Evolutionary conservation across 2,797 vertebrate species (phyloP).

Genomic region (Vespertilio murinus): DNA sequence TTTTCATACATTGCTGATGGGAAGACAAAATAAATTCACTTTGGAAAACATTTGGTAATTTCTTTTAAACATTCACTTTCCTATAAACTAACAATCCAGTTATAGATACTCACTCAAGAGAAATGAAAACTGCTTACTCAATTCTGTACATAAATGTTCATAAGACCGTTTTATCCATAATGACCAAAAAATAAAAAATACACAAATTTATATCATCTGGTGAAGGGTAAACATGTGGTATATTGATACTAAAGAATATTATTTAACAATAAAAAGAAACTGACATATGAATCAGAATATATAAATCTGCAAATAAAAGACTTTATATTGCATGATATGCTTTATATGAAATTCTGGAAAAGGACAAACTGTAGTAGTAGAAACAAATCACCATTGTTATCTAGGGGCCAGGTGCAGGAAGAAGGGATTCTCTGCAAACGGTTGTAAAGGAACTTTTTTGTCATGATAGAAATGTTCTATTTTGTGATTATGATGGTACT

Average conservation of each 20-base stretch:
- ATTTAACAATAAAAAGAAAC: neutral
- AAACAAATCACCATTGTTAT: neutral
- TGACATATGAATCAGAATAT: neutral
- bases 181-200: neutral
- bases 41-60: neutral
- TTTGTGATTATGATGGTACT: neutral
- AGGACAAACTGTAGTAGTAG: neutral
- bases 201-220: neutral
- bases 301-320: conserved; percentile 12
- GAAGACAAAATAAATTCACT: neutral
- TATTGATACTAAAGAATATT: neutral
- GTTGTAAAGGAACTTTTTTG: neutral
- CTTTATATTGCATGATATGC: neutral
- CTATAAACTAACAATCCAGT: neutral
- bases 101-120: neutral
- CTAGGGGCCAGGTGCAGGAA: neutral
- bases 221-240: neutral
- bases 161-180: neutral
- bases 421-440: neutral
- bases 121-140: neutral
- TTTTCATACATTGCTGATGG: neutral
- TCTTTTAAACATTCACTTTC: neutral
- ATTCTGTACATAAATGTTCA: neutral
- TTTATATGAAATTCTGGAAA: neutral
- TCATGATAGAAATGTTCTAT: neutral